These are phyloP conservation scores for Stichopus horrens DNA, from an alignment of 53 echinoderm and acorn worm genomes.

Conservation along the genomic window DNA sequence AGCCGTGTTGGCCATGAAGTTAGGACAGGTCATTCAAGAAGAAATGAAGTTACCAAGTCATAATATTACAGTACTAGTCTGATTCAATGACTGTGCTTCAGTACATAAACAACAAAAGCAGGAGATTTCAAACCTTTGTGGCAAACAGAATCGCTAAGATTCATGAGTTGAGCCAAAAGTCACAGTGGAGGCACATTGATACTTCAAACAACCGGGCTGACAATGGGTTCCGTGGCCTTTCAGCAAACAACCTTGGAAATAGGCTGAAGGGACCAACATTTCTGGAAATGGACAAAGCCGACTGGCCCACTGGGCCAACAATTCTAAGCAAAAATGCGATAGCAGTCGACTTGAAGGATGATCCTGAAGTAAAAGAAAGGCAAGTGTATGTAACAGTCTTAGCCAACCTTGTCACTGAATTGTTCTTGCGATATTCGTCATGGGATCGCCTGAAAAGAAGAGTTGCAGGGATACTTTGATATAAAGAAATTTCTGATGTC, in stretches of 20 bases:
- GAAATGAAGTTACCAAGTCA: slow-evolving; percentile 42
- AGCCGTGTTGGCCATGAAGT: slow-evolving; percentile 45
- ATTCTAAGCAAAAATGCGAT: not conserved
- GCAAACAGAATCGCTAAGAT: slow-evolving; percentile 58
- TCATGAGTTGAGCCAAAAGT: slow-evolving; percentile 47
- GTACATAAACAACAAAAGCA: slow-evolving; percentile 58
- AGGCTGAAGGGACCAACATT: slow-evolving; percentile 56
- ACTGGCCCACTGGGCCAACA: slow-evolving; percentile 47
- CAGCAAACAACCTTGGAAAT: slow-evolving; percentile 25
- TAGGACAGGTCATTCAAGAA: slow-evolving; percentile 49
- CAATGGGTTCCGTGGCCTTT: slow-evolving; percentile 54
- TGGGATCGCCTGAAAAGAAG: slow-evolving; percentile 53
- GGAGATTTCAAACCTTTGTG: slow-evolving; percentile 60
- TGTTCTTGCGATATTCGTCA: slow-evolving; percentile 55
- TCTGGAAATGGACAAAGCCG: slow-evolving; percentile 25
- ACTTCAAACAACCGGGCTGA: slow-evolving; percentile 53
- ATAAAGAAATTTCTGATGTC: not conserved
- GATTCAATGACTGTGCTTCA: slow-evolving; percentile 56
- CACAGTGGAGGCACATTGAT: slow-evolving; percentile 59
- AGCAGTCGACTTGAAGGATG: slow-evolving; percentile 6
- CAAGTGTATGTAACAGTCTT: slow-evolving; percentile 21
- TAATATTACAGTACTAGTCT: slow-evolving; percentile 51
- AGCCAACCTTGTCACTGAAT: slow-evolving; percentile 6
- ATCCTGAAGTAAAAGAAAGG: slow-evolving; percentile 53
- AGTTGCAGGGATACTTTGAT: slow-evolving; percentile 49